Conservation (phyloP, 2,113 vertebrate genomes). For the Platysteira castanea region DNA sequence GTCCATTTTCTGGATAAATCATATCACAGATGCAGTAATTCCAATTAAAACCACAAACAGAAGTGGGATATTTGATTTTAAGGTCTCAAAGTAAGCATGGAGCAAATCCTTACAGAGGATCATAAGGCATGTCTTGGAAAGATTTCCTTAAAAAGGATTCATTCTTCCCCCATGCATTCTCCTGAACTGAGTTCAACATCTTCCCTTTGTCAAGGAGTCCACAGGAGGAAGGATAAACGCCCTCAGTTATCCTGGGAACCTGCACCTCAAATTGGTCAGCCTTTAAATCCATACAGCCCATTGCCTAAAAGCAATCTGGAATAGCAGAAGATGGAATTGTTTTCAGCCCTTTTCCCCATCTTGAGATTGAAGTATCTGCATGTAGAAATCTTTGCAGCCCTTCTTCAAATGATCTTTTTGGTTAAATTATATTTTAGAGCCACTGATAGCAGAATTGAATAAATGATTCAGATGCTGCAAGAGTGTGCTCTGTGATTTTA, state of each 20-base stretch:
- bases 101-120: background rate
- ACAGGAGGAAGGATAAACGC: background rate
- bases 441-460: slow-evolving; percentile 14
- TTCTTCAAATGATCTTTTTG: background rate
- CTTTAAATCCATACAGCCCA: background rate
- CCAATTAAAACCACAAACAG: background rate
- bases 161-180: background rate
- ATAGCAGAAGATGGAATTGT: background rate
- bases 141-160: background rate
- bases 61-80: background rate
- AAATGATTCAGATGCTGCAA: slow-evolving; percentile 49
- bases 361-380: background rate
- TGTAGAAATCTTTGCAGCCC: background rate
- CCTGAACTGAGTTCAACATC: background rate
- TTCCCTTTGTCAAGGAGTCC: background rate
- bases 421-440: slow-evolving; percentile 44
- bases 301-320: background rate
- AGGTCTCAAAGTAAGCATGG: background rate
- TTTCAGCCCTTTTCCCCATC: background rate
- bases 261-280: background rate
- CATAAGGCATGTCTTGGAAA: background rate
- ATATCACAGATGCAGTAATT: background rate
- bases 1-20: background rate
- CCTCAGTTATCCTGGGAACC: background rate
- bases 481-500: slow-evolving; percentile 24